Evolutionary conservation across 2,888 invertebrate species (phyloP).

Genomic region (Heliconius charithonia): DNA sequence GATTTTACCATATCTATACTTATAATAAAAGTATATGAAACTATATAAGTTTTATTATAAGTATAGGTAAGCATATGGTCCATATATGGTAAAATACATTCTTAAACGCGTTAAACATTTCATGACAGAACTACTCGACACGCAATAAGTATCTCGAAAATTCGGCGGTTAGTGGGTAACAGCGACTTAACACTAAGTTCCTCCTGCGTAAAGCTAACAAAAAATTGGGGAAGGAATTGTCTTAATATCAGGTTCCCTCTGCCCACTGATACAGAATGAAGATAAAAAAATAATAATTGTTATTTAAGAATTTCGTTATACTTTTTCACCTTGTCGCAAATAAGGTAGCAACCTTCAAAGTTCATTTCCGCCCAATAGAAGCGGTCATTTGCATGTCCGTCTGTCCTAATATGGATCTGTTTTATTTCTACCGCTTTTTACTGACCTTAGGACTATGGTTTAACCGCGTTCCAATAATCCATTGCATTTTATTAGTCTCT

Average conservation of each 20-base stretch:
- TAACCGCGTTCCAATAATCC: constrained; percentile 30
- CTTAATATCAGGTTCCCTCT: too few relatives aligned
- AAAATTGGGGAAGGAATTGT: too few relatives aligned
- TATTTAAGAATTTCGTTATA: constrained; percentile 25
- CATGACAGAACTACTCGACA: background rate
- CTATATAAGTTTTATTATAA: too few relatives aligned
- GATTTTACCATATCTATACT: too few relatives aligned
- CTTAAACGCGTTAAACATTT: too few relatives aligned
- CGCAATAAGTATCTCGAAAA: background rate
- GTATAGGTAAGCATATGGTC: too few relatives aligned
- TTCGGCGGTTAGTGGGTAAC: background rate
- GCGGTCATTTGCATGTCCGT: constrained; percentile 66
- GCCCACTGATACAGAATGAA: too few relatives aligned
- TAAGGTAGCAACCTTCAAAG: constrained; percentile 60
- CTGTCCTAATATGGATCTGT: constrained; percentile 55
- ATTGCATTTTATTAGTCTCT: background rate
- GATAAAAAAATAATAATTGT: too few relatives aligned
- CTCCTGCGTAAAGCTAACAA: too few relatives aligned
- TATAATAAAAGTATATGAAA: too few relatives aligned
- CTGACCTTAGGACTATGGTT: constrained; percentile 36
- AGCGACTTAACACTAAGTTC: too few relatives aligned
- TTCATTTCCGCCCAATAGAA: constrained; percentile 65
- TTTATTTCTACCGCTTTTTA: constrained; percentile 53
- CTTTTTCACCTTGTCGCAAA: constrained; percentile 47
- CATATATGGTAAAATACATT: too few relatives aligned